phyloP scores from a whole-genome alignment of 92 coral and sea anemone species.

The Epizoanthus rinbou region DNA sequence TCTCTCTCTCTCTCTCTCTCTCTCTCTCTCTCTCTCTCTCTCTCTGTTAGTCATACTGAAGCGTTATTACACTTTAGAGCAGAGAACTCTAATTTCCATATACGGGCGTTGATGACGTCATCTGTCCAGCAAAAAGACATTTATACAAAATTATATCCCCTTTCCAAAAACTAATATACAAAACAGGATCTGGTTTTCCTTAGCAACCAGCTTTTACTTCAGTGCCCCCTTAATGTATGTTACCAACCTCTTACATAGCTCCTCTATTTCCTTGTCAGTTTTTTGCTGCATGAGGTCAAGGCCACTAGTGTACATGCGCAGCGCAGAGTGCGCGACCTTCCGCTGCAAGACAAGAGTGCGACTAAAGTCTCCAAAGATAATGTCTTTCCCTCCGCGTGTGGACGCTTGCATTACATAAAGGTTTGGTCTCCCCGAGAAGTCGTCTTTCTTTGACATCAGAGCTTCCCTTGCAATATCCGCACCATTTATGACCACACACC shows the following conservation, averaged over 20 bases:
- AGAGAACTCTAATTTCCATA: no score
- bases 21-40: no score
- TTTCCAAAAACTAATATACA: no score
- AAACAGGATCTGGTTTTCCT: no score
- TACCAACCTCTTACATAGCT: slow-evolving; percentile 34
- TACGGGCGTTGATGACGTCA: no score
- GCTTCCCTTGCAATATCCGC: slow-evolving; percentile 63
- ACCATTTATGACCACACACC: slow-evolving; percentile 58
- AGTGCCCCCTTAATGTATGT: no score
- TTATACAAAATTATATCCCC: no score
- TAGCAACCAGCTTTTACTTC: no score
- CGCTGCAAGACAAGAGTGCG: slow-evolving; percentile 45
- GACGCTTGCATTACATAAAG: slow-evolving; percentile 49
- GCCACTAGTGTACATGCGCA: slow-evolving; percentile 29
- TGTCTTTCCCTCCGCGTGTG: slow-evolving; percentile 54
- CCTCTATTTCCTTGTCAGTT: not conserved
- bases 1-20: no score
- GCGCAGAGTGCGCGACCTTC: slow-evolving; percentile 18
- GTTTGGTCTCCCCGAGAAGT: slow-evolving; percentile 58
- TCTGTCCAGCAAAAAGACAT: no score
- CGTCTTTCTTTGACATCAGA: slow-evolving; percentile 53
- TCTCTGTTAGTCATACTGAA: no score
- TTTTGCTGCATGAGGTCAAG: slow-evolving; percentile 4
- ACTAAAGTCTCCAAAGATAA: slow-evolving; percentile 58
- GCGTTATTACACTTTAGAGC: no score